A percentile compares a stretch with the other conserved stretches of the same genome.
Evolutionary conservation across 2,797 vertebrate genomes (phyloP).

Genomic region (Meriones psammophilus): DNA sequence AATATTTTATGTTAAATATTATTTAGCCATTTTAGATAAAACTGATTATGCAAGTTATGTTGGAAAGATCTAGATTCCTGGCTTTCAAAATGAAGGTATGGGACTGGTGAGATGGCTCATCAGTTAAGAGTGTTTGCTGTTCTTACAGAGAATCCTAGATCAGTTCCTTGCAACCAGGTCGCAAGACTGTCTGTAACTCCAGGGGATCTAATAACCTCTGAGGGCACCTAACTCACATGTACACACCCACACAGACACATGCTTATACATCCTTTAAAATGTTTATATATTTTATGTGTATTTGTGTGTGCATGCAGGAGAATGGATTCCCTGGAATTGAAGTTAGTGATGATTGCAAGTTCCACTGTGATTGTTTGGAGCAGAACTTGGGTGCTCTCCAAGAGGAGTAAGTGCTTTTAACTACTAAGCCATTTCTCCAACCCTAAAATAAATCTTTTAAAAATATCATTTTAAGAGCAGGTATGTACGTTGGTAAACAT

Average conservation of each 20-base stretch:
- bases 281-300: neutral
- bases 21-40: neutral
- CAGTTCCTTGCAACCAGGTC: neutral
- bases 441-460: neutral
- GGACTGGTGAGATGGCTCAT: neutral
- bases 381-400: neutral
- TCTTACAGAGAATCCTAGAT: neutral
- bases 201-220: neutral
- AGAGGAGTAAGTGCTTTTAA: neutral
- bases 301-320: neutral
- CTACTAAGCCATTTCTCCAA: neutral
- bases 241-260: neutral
- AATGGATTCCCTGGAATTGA: neutral
- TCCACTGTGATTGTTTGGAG: neutral
- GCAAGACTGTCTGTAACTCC: too few species aligned
- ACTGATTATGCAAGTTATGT: neutral
- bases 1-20: constrained; percentile 18
- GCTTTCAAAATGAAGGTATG: neutral
- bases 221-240: neutral
- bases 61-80: neutral
- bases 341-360: neutral
- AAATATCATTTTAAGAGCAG: neutral
- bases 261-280: neutral
- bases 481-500: neutral
- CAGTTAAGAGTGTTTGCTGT: neutral